A percentile compares a stretch with the other conserved stretches of the same genome.
phyloP scores from a whole-genome alignment of 1,140 invertebrate genomes.

The Eurosta solidaginis region DNA sequence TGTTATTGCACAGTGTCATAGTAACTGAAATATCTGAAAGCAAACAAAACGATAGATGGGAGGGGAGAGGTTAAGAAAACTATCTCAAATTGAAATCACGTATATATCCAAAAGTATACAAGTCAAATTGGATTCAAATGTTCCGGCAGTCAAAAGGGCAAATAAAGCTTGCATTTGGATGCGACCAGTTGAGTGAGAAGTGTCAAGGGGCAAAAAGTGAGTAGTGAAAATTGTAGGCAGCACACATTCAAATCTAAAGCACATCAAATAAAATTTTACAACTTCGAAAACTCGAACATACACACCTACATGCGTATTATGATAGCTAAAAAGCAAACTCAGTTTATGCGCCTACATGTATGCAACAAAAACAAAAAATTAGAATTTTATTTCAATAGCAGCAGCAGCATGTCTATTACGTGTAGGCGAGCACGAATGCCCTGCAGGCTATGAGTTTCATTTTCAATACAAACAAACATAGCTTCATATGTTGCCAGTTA shows the following conservation, averaged over 20 bases:
- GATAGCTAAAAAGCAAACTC: background rate
- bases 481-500: constrained; percentile 20
- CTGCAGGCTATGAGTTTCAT: background rate
- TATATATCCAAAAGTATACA: background rate
- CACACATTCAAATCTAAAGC: background rate
- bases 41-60: background rate
- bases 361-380: background rate
- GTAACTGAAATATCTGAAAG: background rate
- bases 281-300: background rate
- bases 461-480: constrained; percentile 5
- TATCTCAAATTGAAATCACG: constrained; percentile 30
- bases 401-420: background rate
- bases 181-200: background rate
- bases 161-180: background rate
- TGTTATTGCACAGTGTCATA: no score
- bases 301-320: background rate
- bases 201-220: background rate
- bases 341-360: background rate
- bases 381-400: background rate
- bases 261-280: background rate
- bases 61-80: constrained; percentile 26
- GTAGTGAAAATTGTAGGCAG: background rate
- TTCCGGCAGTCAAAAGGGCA: constrained; percentile 13
- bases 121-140: constrained; percentile 26
- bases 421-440: background rate